Percentiles rank a stretch among this genome's conserved stretches.
Evolutionary conservation across 1,140 invertebrate species (phyloP).

Genomic region (Hermetia illucens): DNA sequence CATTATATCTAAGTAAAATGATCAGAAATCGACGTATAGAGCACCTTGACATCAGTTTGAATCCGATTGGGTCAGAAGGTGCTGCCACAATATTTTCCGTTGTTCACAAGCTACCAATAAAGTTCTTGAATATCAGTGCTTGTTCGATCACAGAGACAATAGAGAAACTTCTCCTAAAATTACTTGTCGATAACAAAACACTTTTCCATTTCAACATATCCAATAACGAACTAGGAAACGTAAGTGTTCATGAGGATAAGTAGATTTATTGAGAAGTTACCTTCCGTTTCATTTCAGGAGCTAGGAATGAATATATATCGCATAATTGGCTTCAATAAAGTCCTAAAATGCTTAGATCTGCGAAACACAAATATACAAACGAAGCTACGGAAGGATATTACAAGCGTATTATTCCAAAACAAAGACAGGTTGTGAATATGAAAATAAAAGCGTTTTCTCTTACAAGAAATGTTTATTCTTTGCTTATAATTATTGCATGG

Average conservation of each 20-base stretch:
- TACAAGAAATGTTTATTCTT: too few species aligned
- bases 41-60: constrained; percentile 19
- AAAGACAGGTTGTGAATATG: background rate
- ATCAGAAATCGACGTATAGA: constrained; percentile 14
- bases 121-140: constrained; percentile 15
- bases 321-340: constrained; percentile 20
- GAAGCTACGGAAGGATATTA: constrained; percentile 15
- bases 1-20: constrained; percentile 19
- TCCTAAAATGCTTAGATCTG: constrained; percentile 18
- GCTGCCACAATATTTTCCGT: constrained; percentile 24
- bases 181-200: constrained; percentile 19
- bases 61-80: constrained; percentile 26
- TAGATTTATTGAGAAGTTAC: background rate
- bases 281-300: constrained; percentile 9
- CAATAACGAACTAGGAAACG: constrained; percentile 21
- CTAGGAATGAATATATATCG: constrained; percentile 22
- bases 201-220: constrained; percentile 20
- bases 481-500: too few species aligned
- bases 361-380: constrained; percentile 19
- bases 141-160: constrained; percentile 19
- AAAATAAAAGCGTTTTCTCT: too few species aligned
- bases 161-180: constrained; percentile 22
- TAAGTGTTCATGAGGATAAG: background rate
- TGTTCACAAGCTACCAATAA: constrained; percentile 17
- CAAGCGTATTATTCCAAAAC: constrained; percentile 6